Evolutionary conservation across 2,113 vertebrate species (phyloP).

Genomic region (Trematomus loennbergii): DNA sequence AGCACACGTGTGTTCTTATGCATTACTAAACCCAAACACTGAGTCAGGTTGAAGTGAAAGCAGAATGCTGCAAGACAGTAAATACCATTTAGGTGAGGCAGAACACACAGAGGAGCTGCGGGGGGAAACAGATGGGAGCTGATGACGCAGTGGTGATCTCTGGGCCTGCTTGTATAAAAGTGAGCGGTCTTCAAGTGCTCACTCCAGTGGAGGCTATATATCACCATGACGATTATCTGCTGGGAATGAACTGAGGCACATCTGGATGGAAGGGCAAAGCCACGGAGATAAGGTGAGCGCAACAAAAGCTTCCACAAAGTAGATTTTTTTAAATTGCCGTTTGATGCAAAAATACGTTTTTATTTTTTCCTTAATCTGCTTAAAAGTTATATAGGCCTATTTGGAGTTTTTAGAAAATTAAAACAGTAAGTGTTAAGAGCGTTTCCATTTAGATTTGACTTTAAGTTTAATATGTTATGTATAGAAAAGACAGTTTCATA

Average conservation of each 20-base stretch:
- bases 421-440: too few relatives aligned
- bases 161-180: slow-evolving; percentile 58
- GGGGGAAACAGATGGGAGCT: background rate
- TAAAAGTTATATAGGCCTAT: too few relatives aligned
- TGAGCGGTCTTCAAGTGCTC: slow-evolving; percentile 11
- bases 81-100: slow-evolving; percentile 15
- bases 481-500: too few relatives aligned
- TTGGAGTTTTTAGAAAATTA: too few relatives aligned
- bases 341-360: too few relatives aligned
- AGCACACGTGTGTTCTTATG: background rate
- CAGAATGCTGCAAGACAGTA: background rate
- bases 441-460: too few relatives aligned
- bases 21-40: background rate
- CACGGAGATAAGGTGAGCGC: slow-evolving; percentile 31
- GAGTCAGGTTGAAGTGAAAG: background rate
- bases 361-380: too few relatives aligned
- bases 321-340: background rate
- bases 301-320: background rate
- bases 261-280: slow-evolving; percentile 2
- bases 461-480: too few relatives aligned
- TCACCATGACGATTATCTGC: background rate
- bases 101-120: background rate
- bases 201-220: background rate
- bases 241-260: slow-evolving; percentile 14
- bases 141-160: slow-evolving; percentile 50